Evolutionary conservation across 64 coral and sea anemone species (phyloP).

Genomic region (Orbicella faveolata): DNA sequence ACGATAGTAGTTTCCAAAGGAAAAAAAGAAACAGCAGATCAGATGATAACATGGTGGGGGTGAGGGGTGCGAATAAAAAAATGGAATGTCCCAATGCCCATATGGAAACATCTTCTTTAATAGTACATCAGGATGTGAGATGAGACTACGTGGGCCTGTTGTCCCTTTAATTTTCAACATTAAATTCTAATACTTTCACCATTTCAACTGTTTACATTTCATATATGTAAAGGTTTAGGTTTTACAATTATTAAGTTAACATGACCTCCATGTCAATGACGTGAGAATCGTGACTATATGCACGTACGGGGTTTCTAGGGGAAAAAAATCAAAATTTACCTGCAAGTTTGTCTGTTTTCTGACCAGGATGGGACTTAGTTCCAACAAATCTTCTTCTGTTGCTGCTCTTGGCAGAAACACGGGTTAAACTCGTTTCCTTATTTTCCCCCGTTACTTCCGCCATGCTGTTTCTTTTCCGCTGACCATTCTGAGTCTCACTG

Average conservation of each 20-base stretch:
- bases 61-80: too few species aligned
- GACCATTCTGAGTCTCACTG: background rate
- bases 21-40: background rate
- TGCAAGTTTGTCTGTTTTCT: constrained; percentile 46
- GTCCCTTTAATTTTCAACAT: too few species aligned
- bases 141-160: too few species aligned
- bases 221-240: background rate
- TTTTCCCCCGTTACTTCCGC: background rate
- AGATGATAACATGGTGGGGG: too few species aligned
- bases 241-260: background rate
- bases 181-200: too few species aligned
- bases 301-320: background rate
- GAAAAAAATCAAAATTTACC: constrained; percentile 13
- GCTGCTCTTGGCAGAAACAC: constrained; percentile 67
- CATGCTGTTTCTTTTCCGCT: constrained; percentile 1
- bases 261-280: background rate
- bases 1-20: background rate
- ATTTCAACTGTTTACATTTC: background rate
- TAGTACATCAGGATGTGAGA: too few species aligned
- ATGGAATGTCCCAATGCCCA: too few species aligned
- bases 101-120: too few species aligned
- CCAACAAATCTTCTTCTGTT: constrained; percentile 77
- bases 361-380: constrained; percentile 31
- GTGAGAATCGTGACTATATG: background rate
- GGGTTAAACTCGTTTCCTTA: background rate